phyloP scores from a whole-genome alignment of 2,797 vertebrate species.

The Manis pentadactyla region DNA sequence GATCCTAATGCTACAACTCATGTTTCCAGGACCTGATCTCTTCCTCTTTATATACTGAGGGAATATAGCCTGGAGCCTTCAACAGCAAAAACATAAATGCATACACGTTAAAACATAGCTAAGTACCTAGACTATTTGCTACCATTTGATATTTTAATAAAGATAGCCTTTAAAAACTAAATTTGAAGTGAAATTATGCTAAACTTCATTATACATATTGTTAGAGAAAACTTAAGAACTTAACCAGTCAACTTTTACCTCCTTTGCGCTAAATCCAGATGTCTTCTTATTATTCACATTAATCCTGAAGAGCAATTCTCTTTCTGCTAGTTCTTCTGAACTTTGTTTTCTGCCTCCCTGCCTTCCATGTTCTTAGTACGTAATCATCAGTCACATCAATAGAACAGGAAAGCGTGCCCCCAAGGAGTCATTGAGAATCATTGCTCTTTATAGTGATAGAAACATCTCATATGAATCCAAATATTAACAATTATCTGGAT shows the following conservation, averaged over 20 bases:
- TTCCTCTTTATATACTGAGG: not conserved
- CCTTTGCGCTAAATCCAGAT: not conserved
- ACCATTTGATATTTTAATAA: not conserved
- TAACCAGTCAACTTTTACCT: not conserved
- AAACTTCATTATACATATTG: not conserved
- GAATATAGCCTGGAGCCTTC: not conserved
- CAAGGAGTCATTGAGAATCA: not conserved
- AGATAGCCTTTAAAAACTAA: not conserved
- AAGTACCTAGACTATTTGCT: not conserved
- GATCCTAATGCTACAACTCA: not conserved
- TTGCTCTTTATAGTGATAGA: not conserved
- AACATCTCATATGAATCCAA: not conserved
- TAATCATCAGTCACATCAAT: not conserved
- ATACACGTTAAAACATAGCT: not conserved
- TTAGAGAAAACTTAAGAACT: not conserved
- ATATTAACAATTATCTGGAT: not conserved
- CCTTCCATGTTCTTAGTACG: not conserved
- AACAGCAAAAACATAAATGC: not conserved
- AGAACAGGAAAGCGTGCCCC: not conserved
- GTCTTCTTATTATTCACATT: not conserved
- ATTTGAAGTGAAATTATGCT: not conserved
- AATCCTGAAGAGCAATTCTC: not conserved
- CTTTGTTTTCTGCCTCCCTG: not conserved
- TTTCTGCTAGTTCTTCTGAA: not conserved
- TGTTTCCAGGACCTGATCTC: not conserved